phyloP scores from a whole-genome alignment of 1,140 invertebrate genomes.

The Bombyx mandarina region DNA sequence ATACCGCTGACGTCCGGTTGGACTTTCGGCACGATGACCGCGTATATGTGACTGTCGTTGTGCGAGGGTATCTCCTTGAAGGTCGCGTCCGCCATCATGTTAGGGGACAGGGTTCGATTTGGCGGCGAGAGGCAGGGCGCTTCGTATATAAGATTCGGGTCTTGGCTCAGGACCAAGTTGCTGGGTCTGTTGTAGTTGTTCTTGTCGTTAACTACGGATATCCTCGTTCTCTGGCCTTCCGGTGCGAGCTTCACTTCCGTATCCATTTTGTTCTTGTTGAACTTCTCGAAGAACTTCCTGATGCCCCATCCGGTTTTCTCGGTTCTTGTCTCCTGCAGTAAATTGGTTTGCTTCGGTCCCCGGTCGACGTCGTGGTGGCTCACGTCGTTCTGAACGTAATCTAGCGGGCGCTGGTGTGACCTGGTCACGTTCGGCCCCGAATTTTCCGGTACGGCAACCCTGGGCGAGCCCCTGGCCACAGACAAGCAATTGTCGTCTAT shows the following conservation, averaged over 20 bases:
- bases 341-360: constrained; percentile 52
- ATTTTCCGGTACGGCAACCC: constrained; percentile 32
- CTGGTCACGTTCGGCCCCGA: constrained; percentile 48
- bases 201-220: constrained; percentile 41
- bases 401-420: constrained; percentile 74
- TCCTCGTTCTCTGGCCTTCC: constrained; percentile 34
- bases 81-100: constrained; percentile 59
- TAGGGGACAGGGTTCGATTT: constrained; percentile 56
- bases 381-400: constrained; percentile 85
- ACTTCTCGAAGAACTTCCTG: constrained; percentile 46
- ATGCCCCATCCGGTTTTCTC: constrained; percentile 62
- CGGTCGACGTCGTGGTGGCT: constrained; percentile 73
- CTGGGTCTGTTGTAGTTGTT: constrained; percentile 44
- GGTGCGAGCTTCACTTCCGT: constrained; percentile 71
- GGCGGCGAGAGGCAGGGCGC: constrained; percentile 61
- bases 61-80: constrained; percentile 57
- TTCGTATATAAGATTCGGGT: constrained; percentile 41
- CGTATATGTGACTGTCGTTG: constrained; percentile 50
- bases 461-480: constrained; percentile 33
- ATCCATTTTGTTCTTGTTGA: constrained; percentile 57
- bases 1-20: constrained; percentile 30
- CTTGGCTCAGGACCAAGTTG: constrained; percentile 44
- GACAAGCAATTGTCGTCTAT: constrained; percentile 43
- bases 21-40: constrained; percentile 64
- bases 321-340: constrained; percentile 45